These are phyloP conservation scores for Luperina nickerlii DNA, from an alignment of 2,888 invertebrate genomes.

Conservation along the genomic window DNA sequence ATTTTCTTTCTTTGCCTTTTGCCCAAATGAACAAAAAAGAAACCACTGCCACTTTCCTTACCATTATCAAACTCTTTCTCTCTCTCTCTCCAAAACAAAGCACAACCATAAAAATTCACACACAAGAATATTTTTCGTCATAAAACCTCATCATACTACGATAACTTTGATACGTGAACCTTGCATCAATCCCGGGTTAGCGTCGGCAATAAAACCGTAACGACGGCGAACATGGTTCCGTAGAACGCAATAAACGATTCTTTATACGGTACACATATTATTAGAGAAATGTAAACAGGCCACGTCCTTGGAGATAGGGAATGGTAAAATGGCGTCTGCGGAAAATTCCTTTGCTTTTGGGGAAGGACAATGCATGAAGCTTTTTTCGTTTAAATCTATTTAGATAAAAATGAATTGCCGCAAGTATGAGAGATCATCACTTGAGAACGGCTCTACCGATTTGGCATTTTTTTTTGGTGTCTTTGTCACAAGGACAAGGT, in stretches of 20 bases:
- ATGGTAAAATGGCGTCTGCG: background rate
- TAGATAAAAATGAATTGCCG: too few relatives aligned
- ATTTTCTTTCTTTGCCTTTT: background rate
- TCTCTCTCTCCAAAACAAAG: background rate
- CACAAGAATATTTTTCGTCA: slow-evolving; percentile 10
- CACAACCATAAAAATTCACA: slow-evolving; percentile 18
- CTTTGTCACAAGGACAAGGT: too few relatives aligned
- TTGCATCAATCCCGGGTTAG: slow-evolving; percentile 33
- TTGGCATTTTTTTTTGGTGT: too few relatives aligned
- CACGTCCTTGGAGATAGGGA: slow-evolving; percentile 11
- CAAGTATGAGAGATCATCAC: too few relatives aligned
- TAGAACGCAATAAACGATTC: slow-evolving; percentile 39
- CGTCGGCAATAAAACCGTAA: slow-evolving; percentile 45
- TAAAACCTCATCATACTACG: slow-evolving; percentile 28
- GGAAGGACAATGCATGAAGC: background rate
- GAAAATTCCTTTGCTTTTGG: background rate
- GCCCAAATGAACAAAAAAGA: background rate
- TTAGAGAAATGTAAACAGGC: slow-evolving; percentile 32
- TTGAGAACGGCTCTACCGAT: too few relatives aligned
- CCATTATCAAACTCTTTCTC: background rate
- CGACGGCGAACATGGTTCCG: slow-evolving; percentile 28
- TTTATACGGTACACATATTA: slow-evolving; percentile 43
- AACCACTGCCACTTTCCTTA: background rate
- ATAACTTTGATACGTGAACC: slow-evolving; percentile 44
- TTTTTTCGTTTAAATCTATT: background rate